Conservation (phyloP, 2,113 vertebrate species). For the Semnornis frantzii region DNA sequence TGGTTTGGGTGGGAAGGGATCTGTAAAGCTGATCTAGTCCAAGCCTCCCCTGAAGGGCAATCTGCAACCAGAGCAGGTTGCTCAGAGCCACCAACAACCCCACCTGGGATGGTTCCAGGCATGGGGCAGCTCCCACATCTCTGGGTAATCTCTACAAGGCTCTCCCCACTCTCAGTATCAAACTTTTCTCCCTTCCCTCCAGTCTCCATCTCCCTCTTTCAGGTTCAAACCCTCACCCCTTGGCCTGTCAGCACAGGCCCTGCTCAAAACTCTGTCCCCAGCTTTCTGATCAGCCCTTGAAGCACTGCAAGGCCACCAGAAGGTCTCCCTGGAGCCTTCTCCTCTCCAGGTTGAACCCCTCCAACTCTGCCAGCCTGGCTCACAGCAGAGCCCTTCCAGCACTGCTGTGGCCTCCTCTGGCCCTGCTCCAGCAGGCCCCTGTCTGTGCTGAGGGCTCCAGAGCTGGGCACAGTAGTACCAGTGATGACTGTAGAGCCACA, state of each 20-base stretch:
- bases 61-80: not conserved
- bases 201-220: not conserved
- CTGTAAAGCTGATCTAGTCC: not conserved
- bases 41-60: not conserved
- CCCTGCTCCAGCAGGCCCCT: not conserved
- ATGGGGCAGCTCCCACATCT: not conserved
- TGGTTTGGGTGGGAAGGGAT: not conserved
- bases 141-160: not conserved
- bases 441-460: not conserved
- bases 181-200: not conserved
- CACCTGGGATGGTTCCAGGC: not conserved
- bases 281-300: not conserved
- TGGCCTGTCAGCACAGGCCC: not conserved
- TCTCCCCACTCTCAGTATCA: not conserved
- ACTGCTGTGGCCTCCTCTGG: not conserved
- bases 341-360: not conserved
- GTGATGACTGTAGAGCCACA: not conserved
- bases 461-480: not conserved
- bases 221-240: not conserved
- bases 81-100: not conserved
- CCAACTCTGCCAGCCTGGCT: not conserved
- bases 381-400: not conserved
- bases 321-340: not conserved
- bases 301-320: not conserved
- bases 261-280: not conserved